Conservation (phyloP, 2,797 vertebrate genomes). For the Jordanella pulchra region DNA sequence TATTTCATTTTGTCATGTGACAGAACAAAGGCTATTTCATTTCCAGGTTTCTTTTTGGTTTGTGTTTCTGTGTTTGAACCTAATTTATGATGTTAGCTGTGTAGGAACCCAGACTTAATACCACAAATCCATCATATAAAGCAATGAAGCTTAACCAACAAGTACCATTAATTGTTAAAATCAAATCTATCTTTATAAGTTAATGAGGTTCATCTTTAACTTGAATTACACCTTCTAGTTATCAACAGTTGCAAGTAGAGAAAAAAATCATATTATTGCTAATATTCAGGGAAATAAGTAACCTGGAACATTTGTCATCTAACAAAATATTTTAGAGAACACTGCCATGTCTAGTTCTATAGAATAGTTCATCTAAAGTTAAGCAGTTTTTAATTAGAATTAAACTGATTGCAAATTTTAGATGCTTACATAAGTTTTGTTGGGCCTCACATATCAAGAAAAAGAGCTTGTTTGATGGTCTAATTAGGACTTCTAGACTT, state of each 20-base stretch:
- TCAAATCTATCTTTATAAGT: neutral
- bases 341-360: neutral
- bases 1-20: constrained; percentile 61
- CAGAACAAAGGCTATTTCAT: constrained; percentile 54
- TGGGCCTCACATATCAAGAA: neutral
- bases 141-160: neutral
- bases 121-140: constrained; percentile 9
- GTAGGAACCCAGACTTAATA: constrained; percentile 31
- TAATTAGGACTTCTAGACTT: constrained; percentile 3
- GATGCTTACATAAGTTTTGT: neutral
- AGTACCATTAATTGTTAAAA: neutral
- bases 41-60: constrained; percentile 23
- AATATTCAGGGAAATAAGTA: neutral
- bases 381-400: neutral
- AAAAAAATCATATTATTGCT: neutral
- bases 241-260: neutral
- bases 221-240: neutral
- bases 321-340: neutral
- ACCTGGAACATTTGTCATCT: neutral
- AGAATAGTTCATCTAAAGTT: neutral
- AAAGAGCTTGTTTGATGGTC: neutral
- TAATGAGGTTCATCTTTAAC: neutral
- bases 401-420: neutral
- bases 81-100: neutral
- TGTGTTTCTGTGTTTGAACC: constrained; percentile 15